Conservation (phyloP, 2,113 vertebrate genomes). For the Cyphomyrus plagiostoma region DNA sequence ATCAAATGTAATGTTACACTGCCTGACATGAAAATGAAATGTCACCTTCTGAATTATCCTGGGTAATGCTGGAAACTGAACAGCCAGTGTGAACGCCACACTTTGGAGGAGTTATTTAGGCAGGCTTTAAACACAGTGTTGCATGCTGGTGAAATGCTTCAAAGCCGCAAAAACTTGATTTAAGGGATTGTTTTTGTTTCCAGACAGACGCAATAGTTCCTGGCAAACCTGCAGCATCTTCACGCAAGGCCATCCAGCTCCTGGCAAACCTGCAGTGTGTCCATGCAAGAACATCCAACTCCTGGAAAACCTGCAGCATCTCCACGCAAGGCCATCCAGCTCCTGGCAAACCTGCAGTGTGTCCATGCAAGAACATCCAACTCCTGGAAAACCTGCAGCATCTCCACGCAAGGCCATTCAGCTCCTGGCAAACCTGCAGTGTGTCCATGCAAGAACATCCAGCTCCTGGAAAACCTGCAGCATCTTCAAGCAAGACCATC, state of each 20-base stretch:
- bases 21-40: constrained; percentile 20
- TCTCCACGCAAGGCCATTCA: neutral
- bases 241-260: neutral
- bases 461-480: too few species aligned
- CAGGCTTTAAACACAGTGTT: neutral
- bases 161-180: constrained; percentile 17
- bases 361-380: neutral
- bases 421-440: neutral
- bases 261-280: neutral
- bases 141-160: neutral
- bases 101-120: constrained; percentile 15
- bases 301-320: neutral
- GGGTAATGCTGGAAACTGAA: constrained; percentile 7
- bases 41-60: neutral
- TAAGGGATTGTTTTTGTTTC: constrained; percentile 15
- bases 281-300: neutral
- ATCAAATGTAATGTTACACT: constrained; percentile 14
- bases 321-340: neutral
- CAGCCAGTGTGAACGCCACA: neutral
- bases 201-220: neutral
- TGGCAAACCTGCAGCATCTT: neutral
- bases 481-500: neutral
- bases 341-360: neutral
- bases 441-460: neutral
- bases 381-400: too few species aligned